Conservation (phyloP, 1,140 invertebrate genomes). For the Ips nitidus region DNA sequence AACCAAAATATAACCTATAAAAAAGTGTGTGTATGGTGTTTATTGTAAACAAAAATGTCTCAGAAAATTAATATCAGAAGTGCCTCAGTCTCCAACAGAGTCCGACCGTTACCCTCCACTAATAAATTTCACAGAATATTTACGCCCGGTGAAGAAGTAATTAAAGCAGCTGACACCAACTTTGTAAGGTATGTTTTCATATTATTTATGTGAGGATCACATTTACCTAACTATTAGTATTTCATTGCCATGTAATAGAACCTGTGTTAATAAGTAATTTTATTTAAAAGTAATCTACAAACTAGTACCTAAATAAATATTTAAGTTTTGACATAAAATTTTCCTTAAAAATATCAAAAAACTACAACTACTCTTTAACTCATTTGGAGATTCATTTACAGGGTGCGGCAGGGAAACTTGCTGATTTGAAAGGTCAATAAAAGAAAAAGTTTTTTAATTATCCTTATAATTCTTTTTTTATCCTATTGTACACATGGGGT, state of each 20-base stretch:
- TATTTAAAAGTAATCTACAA: neutral
- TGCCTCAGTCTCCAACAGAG: conserved; percentile 52
- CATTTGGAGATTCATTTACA: no score
- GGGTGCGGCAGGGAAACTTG: no score
- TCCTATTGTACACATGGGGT: no score
- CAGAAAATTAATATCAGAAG: conserved; percentile 52
- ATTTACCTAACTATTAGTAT: neutral
- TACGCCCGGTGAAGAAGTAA: conserved; percentile 85
- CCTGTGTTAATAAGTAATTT: neutral
- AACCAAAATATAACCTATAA: no score
- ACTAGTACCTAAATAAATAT: neutral
- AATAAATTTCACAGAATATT: conserved; percentile 68
- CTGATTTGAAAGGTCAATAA: no score
- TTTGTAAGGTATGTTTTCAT: conserved; percentile 73
- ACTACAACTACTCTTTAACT: no score
- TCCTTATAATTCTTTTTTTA: no score
- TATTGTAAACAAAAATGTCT: conserved; percentile 34
- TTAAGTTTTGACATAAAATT: neutral
- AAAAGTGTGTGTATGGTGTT: no score
- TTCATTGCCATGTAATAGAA: no score
- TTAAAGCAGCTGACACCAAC: conserved; percentile 66
- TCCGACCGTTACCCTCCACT: conserved; percentile 58
- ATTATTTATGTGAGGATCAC: neutral
- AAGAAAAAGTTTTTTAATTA: no score
- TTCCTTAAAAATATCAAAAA: no score